phyloP scores from a whole-genome alignment of 2,113 vertebrate genomes.

The Neomonachus schauinslandi region DNA sequence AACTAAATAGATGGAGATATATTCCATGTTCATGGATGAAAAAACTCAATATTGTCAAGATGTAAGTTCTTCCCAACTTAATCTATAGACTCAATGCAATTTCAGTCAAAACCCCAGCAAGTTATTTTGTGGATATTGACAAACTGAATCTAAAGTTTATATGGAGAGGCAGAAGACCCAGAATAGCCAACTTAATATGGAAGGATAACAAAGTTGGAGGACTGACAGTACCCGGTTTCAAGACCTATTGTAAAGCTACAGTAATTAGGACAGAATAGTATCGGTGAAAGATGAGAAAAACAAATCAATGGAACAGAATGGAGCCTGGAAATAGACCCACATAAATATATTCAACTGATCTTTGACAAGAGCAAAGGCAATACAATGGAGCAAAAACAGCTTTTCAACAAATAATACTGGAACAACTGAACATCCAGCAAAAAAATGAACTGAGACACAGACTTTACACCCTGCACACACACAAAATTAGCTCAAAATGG shows the following conservation, averaged over 20 bases:
- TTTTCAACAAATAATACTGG: background rate
- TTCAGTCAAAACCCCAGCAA: background rate
- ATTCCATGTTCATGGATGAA: background rate
- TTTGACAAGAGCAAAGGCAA: background rate
- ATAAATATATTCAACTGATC: background rate
- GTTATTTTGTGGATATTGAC: background rate
- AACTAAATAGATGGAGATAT: background rate
- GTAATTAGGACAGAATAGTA: background rate
- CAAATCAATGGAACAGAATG: background rate
- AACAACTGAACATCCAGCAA: background rate
- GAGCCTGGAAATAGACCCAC: background rate
- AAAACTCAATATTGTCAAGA: background rate
- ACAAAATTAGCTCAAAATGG: background rate
- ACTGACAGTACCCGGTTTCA: background rate
- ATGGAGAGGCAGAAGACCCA: background rate
- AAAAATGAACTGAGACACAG: background rate
- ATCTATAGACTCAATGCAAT: background rate
- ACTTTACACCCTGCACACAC: background rate
- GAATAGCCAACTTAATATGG: background rate
- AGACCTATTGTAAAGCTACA: background rate
- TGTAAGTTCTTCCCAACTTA: background rate
- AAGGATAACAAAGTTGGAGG: background rate
- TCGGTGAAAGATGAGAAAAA: background rate
- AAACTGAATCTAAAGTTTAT: background rate
- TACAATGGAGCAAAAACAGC: background rate